A percentile compares a stretch with the other conserved stretches of the same genome.
Conservation (phyloP, 2,797 vertebrate genomes). For the Oreortyx pictus region DNA sequence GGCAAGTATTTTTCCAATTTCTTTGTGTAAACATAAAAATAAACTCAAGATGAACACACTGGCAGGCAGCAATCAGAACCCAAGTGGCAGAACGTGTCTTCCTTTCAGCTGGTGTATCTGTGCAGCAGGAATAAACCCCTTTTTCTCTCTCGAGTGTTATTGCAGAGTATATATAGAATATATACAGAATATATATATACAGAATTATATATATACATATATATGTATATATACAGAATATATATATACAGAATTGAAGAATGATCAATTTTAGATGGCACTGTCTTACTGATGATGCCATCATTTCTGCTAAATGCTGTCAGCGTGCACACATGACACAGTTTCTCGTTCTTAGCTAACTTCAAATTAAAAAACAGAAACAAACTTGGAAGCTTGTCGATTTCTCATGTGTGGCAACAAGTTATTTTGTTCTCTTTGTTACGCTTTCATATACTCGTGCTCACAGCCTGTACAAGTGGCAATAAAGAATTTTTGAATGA, state of each 20-base stretch:
- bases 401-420: slow-evolving; percentile 76
- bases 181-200: too few relatives aligned
- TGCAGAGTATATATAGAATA: neutral
- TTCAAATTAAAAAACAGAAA: slow-evolving; percentile 53
- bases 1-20: slow-evolving; percentile 4
- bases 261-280: neutral
- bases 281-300: neutral
- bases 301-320: neutral
- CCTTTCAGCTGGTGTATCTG: neutral
- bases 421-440: slow-evolving; percentile 77
- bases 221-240: neutral
- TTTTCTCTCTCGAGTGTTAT: neutral
- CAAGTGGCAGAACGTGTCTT: neutral
- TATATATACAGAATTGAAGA: neutral
- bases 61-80: slow-evolving; percentile 26
- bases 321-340: neutral
- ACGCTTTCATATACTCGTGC: slow-evolving; percentile 59
- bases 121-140: neutral
- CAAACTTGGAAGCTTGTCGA: slow-evolving; percentile 62
- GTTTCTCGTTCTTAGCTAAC: slow-evolving; percentile 58
- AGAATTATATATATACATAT: too few relatives aligned
- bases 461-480: slow-evolving; percentile 68
- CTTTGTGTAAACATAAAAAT: slow-evolving; percentile 35
- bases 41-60: neutral
- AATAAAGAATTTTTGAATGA: slow-evolving; percentile 78